Conservation (phyloP, 2,888 invertebrate genomes). For the Pilophorus perplexus region DNA sequence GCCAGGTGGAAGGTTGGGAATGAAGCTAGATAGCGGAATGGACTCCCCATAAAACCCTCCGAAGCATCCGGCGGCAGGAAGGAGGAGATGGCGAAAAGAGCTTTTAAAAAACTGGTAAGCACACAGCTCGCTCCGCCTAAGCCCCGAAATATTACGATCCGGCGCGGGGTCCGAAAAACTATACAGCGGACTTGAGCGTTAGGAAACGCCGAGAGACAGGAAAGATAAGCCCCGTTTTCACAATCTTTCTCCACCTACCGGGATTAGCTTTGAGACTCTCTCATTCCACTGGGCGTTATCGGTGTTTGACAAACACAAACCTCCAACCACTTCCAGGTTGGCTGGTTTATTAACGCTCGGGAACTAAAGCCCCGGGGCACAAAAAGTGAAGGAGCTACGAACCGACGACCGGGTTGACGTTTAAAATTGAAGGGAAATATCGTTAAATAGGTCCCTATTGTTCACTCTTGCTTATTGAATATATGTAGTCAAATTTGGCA, state of each 20-base stretch:
- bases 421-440: no score
- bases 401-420: no score
- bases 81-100: background rate
- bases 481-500: no score
- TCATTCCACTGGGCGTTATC: background rate
- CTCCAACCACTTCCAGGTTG: background rate
- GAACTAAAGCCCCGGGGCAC: no score
- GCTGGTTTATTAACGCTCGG: background rate
- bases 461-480: no score
- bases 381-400: no score
- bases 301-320: constrained; percentile 25
- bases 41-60: background rate
- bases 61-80: background rate
- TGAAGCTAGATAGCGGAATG: background rate
- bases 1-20: background rate
- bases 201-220: background rate
- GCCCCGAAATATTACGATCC: constrained; percentile 1
- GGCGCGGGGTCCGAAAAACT: background rate
- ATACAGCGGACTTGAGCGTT: background rate
- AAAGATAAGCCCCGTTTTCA: background rate
- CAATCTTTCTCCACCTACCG: background rate
- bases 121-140: background rate
- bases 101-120: constrained; percentile 1
- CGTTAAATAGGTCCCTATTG: no score
- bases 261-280: background rate